phyloP scores from a whole-genome alignment of 2,888 invertebrate species.

The Rambutsinella grinnellia region DNA sequence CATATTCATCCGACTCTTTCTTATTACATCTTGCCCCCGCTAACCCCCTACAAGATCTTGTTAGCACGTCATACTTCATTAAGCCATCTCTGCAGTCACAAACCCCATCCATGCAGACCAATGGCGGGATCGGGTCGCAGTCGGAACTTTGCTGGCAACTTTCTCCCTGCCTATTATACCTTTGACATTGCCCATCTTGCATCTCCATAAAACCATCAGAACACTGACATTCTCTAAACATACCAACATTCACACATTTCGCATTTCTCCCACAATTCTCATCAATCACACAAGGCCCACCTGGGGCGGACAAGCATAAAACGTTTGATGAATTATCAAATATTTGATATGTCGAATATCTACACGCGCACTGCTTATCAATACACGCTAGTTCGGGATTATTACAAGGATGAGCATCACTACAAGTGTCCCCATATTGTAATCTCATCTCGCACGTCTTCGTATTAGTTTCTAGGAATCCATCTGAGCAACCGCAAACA shows the following conservation, averaged over 20 bases:
- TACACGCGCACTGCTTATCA: slow-evolving; percentile 52
- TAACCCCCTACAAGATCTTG: slow-evolving; percentile 48
- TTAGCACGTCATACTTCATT: slow-evolving; percentile 42
- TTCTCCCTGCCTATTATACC: slow-evolving; percentile 43
- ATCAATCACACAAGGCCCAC: slow-evolving; percentile 55
- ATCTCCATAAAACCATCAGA: slow-evolving; percentile 50
- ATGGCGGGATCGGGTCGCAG: slow-evolving; percentile 56
- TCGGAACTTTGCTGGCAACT: slow-evolving; percentile 32
- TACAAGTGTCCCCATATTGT: slow-evolving; percentile 47
- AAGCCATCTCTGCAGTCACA: slow-evolving; percentile 55
- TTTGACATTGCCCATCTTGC: slow-evolving; percentile 45
- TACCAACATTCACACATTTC: slow-evolving; percentile 25
- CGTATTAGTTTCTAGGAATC: slow-evolving; percentile 37
- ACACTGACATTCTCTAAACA: slow-evolving; percentile 54
- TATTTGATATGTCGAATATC: slow-evolving; percentile 53
- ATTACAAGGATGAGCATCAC: slow-evolving; percentile 42
- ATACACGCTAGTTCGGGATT: slow-evolving; percentile 56
- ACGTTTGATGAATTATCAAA: slow-evolving; percentile 37
- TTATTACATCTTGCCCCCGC: slow-evolving; percentile 38
- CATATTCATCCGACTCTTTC: slow-evolving; percentile 8
- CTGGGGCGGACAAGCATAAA: slow-evolving; percentile 42
- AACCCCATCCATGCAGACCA: slow-evolving; percentile 49
- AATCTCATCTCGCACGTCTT: slow-evolving; percentile 53
- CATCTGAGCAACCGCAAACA: slow-evolving; percentile 46
- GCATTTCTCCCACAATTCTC: slow-evolving; percentile 47